Conservation (phyloP, 2,888 invertebrate genomes). For the Himalopsyche kuldschensis region DNA sequence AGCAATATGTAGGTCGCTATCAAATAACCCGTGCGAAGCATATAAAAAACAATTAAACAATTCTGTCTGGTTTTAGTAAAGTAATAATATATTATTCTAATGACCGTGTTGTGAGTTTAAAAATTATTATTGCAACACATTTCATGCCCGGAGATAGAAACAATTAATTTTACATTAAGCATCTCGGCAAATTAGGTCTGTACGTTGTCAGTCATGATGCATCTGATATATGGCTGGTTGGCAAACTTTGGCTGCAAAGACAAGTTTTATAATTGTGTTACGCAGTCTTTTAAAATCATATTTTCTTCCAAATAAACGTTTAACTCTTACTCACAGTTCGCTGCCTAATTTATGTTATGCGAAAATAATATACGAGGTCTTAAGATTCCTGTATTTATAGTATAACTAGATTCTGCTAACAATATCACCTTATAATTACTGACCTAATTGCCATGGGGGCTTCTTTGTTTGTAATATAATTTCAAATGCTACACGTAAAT, state of each 20-base stretch:
- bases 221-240: background rate
- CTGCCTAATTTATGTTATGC: too few species aligned
- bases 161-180: slow-evolving; percentile 23
- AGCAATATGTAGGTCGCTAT: background rate
- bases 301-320: too few species aligned
- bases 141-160: slow-evolving; percentile 1
- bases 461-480: too few species aligned
- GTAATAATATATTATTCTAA: background rate
- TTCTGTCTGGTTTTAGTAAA: background rate
- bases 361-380: too few species aligned
- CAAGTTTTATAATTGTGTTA: too few species aligned
- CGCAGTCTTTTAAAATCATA: too few species aligned
- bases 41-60: background rate
- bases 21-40: background rate
- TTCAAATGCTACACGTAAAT: too few species aligned
- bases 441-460: too few species aligned
- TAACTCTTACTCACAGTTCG: too few species aligned
- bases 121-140: background rate
- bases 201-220: background rate
- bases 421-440: too few species aligned
- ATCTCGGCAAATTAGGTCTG: slow-evolving; percentile 3
- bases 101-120: background rate
- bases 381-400: too few species aligned
- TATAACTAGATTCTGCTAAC: too few species aligned
- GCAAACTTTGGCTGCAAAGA: background rate